A percentile compares a stretch with the other conserved stretches of the same genome.
Evolutionary conservation across 2,888 invertebrate genomes (phyloP).

Genomic region (Parthenolecanium corni): DNA sequence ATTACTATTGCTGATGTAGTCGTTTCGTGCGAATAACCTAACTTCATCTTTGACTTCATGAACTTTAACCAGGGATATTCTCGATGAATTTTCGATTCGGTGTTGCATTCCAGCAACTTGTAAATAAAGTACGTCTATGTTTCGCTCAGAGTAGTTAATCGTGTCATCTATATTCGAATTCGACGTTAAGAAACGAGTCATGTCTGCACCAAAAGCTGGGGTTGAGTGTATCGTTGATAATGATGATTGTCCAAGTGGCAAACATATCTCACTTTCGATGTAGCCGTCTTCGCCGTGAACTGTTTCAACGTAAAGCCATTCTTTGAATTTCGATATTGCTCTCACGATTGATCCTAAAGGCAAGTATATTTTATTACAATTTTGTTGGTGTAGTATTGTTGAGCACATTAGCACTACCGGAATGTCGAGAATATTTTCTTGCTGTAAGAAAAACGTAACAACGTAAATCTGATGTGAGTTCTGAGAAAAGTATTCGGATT

Average conservation of each 20-base stretch:
- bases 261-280: conserved; percentile 3
- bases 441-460: not conserved
- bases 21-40: not conserved
- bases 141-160: not conserved
- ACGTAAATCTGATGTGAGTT: not conserved
- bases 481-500: too few relatives aligned
- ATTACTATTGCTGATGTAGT: conserved; percentile 7
- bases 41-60: not conserved
- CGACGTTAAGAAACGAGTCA: not conserved
- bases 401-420: conserved; percentile 12
- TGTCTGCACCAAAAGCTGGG: not conserved
- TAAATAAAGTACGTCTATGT: conserved; percentile 2
- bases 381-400: not conserved
- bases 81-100: not conserved
- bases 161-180: not conserved
- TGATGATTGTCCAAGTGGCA: conserved; percentile 4
- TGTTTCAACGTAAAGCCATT: conserved; percentile 16
- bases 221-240: not conserved
- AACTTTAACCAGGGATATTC: not conserved
- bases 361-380: not conserved
- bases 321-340: not conserved
- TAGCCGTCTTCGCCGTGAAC: conserved; percentile 5
- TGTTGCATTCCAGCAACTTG: not conserved
- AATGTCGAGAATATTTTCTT: not conserved
- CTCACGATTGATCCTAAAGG: conserved; percentile 15